These are phyloP conservation scores for Calameuta idolon DNA, from an alignment of 2,888 invertebrate genomes.

Conservation along the genomic window DNA sequence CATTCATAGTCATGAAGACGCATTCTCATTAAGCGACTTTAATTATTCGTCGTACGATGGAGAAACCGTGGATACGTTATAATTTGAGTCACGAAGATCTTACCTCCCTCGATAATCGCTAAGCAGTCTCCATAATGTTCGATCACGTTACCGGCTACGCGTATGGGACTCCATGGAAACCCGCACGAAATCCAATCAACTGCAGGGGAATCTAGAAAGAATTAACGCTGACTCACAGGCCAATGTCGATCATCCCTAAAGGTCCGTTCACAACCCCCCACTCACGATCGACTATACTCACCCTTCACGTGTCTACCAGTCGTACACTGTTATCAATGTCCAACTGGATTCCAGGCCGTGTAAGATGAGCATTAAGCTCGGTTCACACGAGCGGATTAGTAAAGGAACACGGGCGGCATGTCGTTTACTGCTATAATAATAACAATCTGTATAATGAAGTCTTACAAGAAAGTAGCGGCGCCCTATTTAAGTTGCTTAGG, in stretches of 20 bases:
- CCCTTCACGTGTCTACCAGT: not conserved
- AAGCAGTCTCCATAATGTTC: not conserved
- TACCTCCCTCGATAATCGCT: not conserved
- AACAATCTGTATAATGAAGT: not conserved
- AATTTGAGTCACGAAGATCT: not conserved
- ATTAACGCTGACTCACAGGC: conserved; percentile 22
- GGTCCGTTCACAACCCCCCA: not conserved
- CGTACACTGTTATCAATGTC: not conserved
- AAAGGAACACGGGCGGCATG: not conserved
- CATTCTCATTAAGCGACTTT: not conserved
- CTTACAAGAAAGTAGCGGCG: not conserved
- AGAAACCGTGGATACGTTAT: not conserved
- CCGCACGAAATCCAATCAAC: conserved; percentile 22
- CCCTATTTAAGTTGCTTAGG: not conserved
- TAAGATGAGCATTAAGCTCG: not conserved
- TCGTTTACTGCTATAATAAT: not conserved
- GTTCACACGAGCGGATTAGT: not conserved
- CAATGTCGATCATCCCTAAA: conserved; percentile 12
- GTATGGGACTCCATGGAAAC: conserved; percentile 8
- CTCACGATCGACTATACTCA: not conserved
- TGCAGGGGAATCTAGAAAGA: conserved; percentile 10
- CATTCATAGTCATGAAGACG: not conserved
- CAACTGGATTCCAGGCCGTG: not conserved
- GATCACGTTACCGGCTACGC: not conserved
- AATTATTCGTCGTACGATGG: not conserved